Conservation (phyloP, 2,113 vertebrate genomes). For the Blennius ocellaris region DNA sequence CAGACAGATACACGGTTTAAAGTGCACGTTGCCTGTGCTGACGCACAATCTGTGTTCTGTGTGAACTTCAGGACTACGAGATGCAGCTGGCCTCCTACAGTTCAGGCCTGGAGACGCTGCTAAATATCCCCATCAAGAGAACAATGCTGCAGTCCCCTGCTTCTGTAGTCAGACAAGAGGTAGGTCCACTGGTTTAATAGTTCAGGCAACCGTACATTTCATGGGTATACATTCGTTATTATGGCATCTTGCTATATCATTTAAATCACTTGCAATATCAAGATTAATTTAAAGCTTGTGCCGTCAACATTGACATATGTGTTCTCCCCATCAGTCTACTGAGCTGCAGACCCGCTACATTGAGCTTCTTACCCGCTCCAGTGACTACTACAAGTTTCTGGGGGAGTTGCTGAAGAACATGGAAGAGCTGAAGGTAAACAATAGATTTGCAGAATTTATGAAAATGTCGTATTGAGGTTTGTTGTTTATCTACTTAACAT, state of each 20-base stretch:
- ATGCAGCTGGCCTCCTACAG: slow-evolving; percentile 93
- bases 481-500: no score
- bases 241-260: no score
- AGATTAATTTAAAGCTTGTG: background rate
- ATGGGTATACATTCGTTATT: background rate
- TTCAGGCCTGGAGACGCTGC: slow-evolving; percentile 92
- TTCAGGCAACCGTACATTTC: no score
- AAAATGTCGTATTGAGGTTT: background rate
- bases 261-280: no score
- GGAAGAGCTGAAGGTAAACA: slow-evolving; percentile 94
- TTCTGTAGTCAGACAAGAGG: slow-evolving; percentile 90
- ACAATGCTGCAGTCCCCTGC: slow-evolving; percentile 93
- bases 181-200: slow-evolving; percentile 56
- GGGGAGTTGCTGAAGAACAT: slow-evolving; percentile 94
- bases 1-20: background rate
- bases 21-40: background rate
- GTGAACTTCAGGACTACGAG: slow-evolving; percentile 91
- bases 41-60: background rate
- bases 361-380: slow-evolving; percentile 93
- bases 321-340: slow-evolving; percentile 80
- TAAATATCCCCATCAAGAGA: slow-evolving; percentile 95
- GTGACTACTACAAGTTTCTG: slow-evolving; percentile 93
- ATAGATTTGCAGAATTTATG: background rate
- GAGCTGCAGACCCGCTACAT: slow-evolving; percentile 92
- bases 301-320: background rate